Percentiles rank a stretch among this genome's conserved stretches.
Evolutionary conservation across 2,888 invertebrate genomes (phyloP).

Genomic region (Phlogophora meticulosa): DNA sequence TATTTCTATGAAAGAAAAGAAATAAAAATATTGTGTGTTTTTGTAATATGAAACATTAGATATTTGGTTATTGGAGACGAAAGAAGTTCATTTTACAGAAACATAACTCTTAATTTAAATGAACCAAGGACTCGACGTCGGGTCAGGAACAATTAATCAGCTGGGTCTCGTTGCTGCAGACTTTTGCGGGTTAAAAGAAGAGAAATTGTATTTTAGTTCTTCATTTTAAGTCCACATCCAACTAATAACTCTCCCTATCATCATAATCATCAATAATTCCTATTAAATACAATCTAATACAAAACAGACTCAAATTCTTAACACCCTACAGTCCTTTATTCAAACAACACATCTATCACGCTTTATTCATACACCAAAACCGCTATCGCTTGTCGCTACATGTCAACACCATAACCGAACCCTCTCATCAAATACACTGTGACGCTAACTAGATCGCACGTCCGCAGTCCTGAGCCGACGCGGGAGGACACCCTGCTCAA

Average conservation of each 20-base stretch:
- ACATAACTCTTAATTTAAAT: too few species aligned
- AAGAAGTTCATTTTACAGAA: too few species aligned
- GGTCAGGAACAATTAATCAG: too few species aligned
- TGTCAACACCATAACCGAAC: conserved; percentile 2
- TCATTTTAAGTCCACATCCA: not conserved
- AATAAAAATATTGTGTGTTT: not conserved
- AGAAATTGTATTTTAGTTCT: not conserved
- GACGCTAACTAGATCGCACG: conserved; percentile 62
- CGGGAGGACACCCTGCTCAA: conserved; percentile 83
- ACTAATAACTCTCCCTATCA: not conserved
- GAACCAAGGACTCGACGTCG: too few species aligned
- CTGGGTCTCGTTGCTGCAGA: too few species aligned
- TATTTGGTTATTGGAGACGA: not conserved
- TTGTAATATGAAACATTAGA: too few species aligned
- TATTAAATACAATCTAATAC: too few species aligned
- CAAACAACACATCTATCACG: too few species aligned
- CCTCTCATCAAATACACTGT: conserved; percentile 42
- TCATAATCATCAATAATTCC: not conserved
- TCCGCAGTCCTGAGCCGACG: conserved; percentile 85
- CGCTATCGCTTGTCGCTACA: conserved; percentile 33
- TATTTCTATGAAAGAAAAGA: not conserved
- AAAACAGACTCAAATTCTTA: not conserved
- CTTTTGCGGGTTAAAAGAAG: too few species aligned
- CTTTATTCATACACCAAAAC: not conserved
- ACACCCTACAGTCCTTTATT: not conserved